Base-by-base conservation (phyloP, 2,888 invertebrate genomes). In the Eupithecia centaureata region DNA sequence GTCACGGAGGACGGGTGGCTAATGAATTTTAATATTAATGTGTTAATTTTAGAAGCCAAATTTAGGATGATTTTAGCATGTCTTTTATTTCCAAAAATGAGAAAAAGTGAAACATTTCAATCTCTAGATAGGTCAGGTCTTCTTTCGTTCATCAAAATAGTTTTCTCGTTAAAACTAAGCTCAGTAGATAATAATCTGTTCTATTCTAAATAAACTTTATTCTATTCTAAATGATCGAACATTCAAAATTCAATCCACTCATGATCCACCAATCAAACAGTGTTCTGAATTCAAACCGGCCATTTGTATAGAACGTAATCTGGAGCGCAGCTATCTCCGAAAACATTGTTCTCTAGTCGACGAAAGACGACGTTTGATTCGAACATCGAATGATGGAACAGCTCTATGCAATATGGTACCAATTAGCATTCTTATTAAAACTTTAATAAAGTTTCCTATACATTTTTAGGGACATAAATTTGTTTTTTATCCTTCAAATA, bases 321-420 rank as follows among this genome's bases (percentile, higher is more conserved):
- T 69, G 35, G 62, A 70, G 61, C 65, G 63, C 63, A 51, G 73
- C 74, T 84, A 85, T 85, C 85, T 84, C 82, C 79, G 79, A 84
- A 87, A 88, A 85, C 86, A 85, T 81, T 81, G 81, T 83, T 76
- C 67, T 70, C 63, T 68, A 68, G 73, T 64, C 67, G 57, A 64
- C 78, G 80, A 86, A 88, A 87, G 88, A 87, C 83, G 84, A 81
- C 74, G 75, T 72, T 71, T 78, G 82, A 83, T 72, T 71, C 78
- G 82, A 83, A 85, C 84, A 76, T 80, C 72, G 77, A 77, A 80
- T 80, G 74, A 76, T 58, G 64, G 64, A 75, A 72, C 63, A 28
- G 25, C 28, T 27, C 73, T 63, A 83, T 84, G 76, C 77, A 8
- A 59, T n/a, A 81, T 35, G 18, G 77, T 65, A 67, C 68, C 73